Conservation (phyloP, 2,113 vertebrate species). For the Geococcyx californianus region DNA sequence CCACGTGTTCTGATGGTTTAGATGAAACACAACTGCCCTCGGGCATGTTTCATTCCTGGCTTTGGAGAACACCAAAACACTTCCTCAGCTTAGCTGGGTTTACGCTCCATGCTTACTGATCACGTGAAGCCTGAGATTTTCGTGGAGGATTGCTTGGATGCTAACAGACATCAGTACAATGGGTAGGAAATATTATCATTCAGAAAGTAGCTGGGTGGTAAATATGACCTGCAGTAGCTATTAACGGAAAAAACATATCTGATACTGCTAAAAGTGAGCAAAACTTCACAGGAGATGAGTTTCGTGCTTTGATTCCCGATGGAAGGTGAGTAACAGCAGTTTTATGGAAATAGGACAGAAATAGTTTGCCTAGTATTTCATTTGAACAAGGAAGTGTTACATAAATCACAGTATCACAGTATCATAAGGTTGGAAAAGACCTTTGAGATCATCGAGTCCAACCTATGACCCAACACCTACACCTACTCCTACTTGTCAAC, state of each 20-base stretch:
- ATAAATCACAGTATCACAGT: too few relatives aligned
- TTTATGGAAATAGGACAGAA: neutral
- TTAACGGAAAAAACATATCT: neutral
- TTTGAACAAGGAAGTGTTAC: neutral
- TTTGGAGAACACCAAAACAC: neutral
- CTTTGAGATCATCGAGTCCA: too few relatives aligned
- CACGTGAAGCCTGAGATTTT: neutral
- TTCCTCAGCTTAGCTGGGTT: neutral
- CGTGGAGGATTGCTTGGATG: neutral
- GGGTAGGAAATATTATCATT: neutral
- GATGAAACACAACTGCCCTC: neutral
- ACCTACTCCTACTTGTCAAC: too few relatives aligned
- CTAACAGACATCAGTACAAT: rapidly evolving
- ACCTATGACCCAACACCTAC: too few relatives aligned
- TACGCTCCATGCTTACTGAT: neutral
- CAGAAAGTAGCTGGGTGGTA: neutral
- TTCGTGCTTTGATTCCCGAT: neutral
- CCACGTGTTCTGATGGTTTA: neutral
- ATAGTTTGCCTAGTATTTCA: neutral
- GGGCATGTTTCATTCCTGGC: neutral
- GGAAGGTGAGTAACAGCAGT: neutral
- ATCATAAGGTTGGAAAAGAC: too few relatives aligned
- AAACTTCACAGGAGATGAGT: neutral
- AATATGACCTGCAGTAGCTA: neutral
- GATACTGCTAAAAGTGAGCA: neutral